Conservation (phyloP, 64 coral and sea anemone genomes). For the Dendronephthya gigantea region DNA sequence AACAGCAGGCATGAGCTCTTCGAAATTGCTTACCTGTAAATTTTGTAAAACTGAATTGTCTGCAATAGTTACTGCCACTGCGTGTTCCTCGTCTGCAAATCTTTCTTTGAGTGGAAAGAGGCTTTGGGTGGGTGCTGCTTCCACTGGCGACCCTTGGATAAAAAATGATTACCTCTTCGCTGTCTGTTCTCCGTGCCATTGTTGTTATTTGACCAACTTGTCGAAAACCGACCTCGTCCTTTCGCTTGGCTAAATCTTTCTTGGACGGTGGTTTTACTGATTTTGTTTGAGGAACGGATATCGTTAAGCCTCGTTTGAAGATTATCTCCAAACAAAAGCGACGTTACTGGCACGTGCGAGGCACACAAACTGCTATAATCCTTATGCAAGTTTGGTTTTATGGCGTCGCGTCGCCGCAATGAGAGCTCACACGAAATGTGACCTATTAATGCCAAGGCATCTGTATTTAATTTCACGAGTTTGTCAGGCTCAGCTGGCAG, state of each 20-base stretch:
- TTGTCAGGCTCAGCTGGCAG: background rate
- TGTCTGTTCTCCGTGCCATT: slow-evolving; percentile 2
- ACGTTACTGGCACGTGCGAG: background rate
- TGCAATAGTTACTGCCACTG: slow-evolving; percentile 11
- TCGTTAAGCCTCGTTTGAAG: slow-evolving; percentile 7
- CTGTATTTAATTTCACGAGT: background rate
- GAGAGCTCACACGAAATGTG: background rate
- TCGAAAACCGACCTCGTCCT: background rate
- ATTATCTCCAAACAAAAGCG: background rate
- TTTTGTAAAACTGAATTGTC: slow-evolving; percentile 16
- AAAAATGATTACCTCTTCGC: slow-evolving; percentile 21
- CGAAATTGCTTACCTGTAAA: slow-evolving; percentile 25
- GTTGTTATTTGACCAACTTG: slow-evolving; percentile 21
- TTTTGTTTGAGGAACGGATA: slow-evolving; percentile 21
- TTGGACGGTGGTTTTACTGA: slow-evolving; percentile 25
- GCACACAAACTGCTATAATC: background rate
- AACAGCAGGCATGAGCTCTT: slow-evolving; percentile 6
- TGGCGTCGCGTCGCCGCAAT: background rate
- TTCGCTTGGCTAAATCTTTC: slow-evolving; percentile 18
- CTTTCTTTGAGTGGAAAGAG: slow-evolving; percentile 5
- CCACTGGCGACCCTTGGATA: slow-evolving; percentile 16
- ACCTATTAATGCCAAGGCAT: background rate
- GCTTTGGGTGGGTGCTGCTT: slow-evolving; percentile 20
- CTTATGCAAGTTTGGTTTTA: slow-evolving; percentile 4
- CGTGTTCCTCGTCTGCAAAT: slow-evolving; percentile 8